Evolutionary conservation across 2,113 vertebrate genomes (phyloP).

Genomic region (Lamprologus speciosus): DNA sequence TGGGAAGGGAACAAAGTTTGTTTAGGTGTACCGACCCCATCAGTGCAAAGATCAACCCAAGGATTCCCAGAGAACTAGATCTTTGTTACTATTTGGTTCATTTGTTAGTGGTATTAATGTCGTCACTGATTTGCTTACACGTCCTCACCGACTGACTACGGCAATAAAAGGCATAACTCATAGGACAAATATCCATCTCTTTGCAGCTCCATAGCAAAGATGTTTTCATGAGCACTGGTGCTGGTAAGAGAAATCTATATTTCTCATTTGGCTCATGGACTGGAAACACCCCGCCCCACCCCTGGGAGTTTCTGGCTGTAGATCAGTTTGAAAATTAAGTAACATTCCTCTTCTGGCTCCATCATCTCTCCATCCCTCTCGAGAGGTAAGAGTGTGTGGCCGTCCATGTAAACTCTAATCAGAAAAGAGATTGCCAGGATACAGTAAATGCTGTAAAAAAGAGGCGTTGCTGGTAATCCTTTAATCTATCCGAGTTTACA

Average conservation of each 20-base stretch:
- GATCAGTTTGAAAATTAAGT: constrained; percentile 19
- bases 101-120: background rate
- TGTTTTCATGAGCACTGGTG: background rate
- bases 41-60: background rate
- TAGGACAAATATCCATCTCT: background rate
- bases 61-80: background rate
- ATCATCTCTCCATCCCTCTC: background rate
- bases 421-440: background rate
- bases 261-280: constrained; percentile 28
- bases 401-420: background rate
- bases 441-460: background rate
- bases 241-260: constrained; percentile 22
- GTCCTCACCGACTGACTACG: background rate
- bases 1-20: background rate
- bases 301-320: background rate
- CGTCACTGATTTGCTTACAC: background rate
- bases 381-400: background rate
- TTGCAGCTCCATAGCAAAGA: background rate
- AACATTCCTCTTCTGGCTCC: background rate
- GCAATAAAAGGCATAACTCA: background rate
- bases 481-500: constrained; percentile 6
- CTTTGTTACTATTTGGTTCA: background rate
- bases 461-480: background rate
- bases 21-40: background rate
- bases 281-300: background rate